phyloP scores from a whole-genome alignment of 2,113 vertebrate species.

The Brachyhypopomus occidentalis region DNA sequence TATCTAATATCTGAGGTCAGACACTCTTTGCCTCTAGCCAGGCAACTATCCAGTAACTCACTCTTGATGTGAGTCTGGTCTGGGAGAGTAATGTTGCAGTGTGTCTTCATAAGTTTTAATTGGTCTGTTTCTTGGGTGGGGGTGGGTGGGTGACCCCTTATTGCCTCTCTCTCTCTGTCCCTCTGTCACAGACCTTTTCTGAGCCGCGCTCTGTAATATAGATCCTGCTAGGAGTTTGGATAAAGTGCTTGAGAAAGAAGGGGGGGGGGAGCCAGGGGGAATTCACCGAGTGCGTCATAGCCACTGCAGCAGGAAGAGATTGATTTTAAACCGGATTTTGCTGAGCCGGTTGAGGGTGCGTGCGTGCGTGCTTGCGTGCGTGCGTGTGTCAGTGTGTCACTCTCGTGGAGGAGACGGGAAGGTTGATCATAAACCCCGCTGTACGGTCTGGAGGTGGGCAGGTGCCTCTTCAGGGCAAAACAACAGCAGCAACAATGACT shows the following conservation, averaged over 20 bases:
- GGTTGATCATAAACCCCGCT: slow-evolving; percentile 27
- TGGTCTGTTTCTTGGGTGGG: slow-evolving; percentile 19
- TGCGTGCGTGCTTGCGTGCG: no score
- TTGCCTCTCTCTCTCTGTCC: neutral
- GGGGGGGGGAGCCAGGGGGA: neutral
- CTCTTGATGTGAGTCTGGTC: neutral
- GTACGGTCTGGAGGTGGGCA: slow-evolving; percentile 11
- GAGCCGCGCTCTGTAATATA: slow-evolving; percentile 10
- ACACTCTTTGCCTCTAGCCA: neutral
- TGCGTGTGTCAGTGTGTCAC: slow-evolving; percentile 23
- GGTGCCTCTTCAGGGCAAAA: neutral
- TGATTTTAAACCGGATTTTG: slow-evolving; percentile 53
- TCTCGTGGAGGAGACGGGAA: slow-evolving; percentile 18
- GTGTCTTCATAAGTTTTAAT: slow-evolving; percentile 45
- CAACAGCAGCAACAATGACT: neutral
- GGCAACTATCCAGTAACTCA: neutral
- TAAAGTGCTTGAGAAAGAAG: slow-evolving; percentile 29
- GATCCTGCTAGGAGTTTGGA: slow-evolving; percentile 39
- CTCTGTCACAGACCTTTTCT: neutral
- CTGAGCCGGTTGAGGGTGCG: slow-evolving; percentile 27
- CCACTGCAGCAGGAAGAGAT: slow-evolving; percentile 35
- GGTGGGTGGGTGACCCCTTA: neutral
- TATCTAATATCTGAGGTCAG: neutral
- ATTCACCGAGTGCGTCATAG: slow-evolving; percentile 40
- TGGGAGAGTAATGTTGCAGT: neutral